Evolutionary conservation across 2,888 invertebrate genomes (phyloP).

Genomic region (Macaria liturata): DNA sequence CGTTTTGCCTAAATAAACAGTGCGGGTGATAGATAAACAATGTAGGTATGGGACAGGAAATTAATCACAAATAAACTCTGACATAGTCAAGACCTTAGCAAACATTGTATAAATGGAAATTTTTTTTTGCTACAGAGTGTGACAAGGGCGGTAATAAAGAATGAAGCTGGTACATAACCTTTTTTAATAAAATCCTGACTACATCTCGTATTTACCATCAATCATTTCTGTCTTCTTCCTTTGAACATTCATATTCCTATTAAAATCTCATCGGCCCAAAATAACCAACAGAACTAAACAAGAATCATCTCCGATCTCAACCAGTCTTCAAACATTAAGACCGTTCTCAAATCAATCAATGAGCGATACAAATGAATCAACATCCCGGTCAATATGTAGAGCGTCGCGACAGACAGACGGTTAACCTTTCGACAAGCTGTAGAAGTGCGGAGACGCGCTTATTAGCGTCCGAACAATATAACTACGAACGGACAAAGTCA

Average conservation of each 20-base stretch:
- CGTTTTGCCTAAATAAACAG: constrained; percentile 51
- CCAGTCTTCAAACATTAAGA: not conserved
- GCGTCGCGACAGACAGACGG: constrained; percentile 43
- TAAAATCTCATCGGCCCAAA: too few species aligned
- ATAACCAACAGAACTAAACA: too few species aligned
- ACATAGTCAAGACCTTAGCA: constrained; percentile 26
- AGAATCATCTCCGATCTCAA: too few species aligned
- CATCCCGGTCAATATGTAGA: constrained; percentile 28
- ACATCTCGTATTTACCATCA: too few species aligned
- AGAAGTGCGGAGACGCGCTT: constrained; percentile 58
- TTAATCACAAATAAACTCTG: constrained; percentile 53
- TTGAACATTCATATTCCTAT: too few species aligned
- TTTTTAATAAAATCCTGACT: too few species aligned
- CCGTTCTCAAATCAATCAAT: constrained; percentile 7
- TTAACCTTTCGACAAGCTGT: constrained; percentile 44
- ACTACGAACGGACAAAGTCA: too few species aligned
- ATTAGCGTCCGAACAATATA: constrained; percentile 38
- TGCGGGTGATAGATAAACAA: constrained; percentile 68
- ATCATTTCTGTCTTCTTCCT: too few species aligned
- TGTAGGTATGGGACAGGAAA: constrained; percentile 46
- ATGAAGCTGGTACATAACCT: too few species aligned
- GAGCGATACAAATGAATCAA: constrained; percentile 28
- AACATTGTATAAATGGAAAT: not conserved
- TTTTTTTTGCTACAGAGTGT: too few species aligned
- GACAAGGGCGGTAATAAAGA: too few species aligned